Percentiles rank a stretch among this genome's conserved stretches.
Conservation (phyloP, 2,113 vertebrate species). For the Anguilla japonica region DNA sequence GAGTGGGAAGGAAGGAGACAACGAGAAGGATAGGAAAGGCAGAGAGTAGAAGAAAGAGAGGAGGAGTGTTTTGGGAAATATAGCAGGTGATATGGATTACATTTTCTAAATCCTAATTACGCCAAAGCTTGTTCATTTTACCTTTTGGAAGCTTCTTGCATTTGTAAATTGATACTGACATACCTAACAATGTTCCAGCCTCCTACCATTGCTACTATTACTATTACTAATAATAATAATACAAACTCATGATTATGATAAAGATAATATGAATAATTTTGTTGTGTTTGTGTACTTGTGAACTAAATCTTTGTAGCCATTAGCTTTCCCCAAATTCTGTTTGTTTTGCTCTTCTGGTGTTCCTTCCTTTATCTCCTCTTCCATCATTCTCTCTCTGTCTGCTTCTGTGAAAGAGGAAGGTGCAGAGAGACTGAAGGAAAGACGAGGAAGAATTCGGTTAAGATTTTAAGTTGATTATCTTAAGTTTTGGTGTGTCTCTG, state of each 20-base stretch:
- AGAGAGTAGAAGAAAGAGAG: neutral
- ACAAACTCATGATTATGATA: constrained; percentile 46
- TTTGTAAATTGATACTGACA: constrained; percentile 64
- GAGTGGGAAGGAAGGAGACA: neutral
- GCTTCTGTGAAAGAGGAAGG: constrained; percentile 25
- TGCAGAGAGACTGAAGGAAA: constrained; percentile 32
- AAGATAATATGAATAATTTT: constrained; percentile 42
- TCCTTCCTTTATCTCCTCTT: constrained; percentile 29
- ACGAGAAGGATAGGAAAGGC: neutral
- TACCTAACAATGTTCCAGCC: constrained; percentile 38
- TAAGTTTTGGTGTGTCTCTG: neutral
- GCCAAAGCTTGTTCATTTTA: constrained; percentile 54
- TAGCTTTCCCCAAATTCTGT: constrained; percentile 44
- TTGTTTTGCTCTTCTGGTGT: constrained; percentile 38
- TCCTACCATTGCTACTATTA: constrained; percentile 35
- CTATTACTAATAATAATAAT: constrained; percentile 51
- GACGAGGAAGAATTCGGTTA: neutral
- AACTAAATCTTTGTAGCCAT: constrained; percentile 45
- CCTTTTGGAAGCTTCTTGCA: constrained; percentile 53
- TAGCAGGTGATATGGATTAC: constrained; percentile 45
- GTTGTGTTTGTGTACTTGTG: constrained; percentile 55
- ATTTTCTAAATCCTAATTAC: constrained; percentile 49
- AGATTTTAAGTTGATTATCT: neutral
- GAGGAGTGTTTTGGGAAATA: constrained; percentile 31
- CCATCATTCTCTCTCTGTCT: constrained; percentile 20